Base-by-base conservation (phyloP, 2,888 invertebrate genomes). In the Pristionchus fissidentatus region DNA sequence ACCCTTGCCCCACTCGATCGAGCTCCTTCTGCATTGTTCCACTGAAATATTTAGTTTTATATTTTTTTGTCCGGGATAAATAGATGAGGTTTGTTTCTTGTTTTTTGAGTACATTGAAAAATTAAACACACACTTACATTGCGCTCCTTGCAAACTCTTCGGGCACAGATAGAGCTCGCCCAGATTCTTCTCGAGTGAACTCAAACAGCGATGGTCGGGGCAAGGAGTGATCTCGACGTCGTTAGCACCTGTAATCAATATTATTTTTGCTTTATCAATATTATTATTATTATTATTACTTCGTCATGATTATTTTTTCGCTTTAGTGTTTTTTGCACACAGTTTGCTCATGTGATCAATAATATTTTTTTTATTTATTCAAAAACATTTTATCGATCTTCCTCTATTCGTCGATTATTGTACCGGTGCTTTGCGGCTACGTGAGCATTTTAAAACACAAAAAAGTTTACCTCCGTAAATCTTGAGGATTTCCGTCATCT, bases 151-250 rank as follows among this genome's bases (percentile, higher is more conserved):
- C 55, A 78, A 26, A 38, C 55, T 55, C 78, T 55, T 78, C 38
- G 80, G 43, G 19, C 80, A 80, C 43, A 80, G 32, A 22, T 46
- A 57, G 22, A 80, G 46, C 32, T 80, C 43, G 41, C 80, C 80
- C 29, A 80, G 60, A 60, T 80, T 80, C 41, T 32, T 57, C 43
- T 80, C 80, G 10, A 80, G 60, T 26, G 22, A 38, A 3, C 7
- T 1, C 15, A 49, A 29, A 26, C 80, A 80, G 10, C 80, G 38
- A 29, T 32, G 5, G 32, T 43, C 46, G 0, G 38, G 29, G 32
- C 80, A 80, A 0, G 35, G 43, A 19, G 57, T 60, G 38, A 80
- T 80, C 32, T 80, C 80, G 19, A 80, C 80, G 26, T 80, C 80
- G 60, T 80, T 80, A 13, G 60, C 80, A 7, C 80, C 80, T 80